phyloP scores from a whole-genome alignment of 2,888 invertebrate species.

The Molanna angustata region DNA sequence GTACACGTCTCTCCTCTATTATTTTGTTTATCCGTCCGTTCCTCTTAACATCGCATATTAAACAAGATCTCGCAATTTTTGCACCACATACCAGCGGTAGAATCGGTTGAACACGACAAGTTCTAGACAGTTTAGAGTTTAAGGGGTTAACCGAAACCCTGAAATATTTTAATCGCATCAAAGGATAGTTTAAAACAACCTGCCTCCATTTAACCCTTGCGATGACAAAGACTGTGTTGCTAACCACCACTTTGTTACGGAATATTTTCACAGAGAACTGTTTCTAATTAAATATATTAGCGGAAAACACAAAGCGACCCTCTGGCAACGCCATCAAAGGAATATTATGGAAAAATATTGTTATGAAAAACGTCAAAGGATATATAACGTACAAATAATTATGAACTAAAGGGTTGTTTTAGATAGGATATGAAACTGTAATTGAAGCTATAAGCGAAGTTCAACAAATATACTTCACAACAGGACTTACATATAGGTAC shows the following conservation, averaged over 20 bases:
- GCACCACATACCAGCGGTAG: too few species aligned
- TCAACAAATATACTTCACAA: too few species aligned
- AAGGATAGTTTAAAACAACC: background rate
- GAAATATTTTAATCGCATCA: background rate
- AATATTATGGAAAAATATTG: conserved; percentile 26
- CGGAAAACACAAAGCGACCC: conserved; percentile 18
- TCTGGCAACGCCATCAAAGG: conserved; percentile 23
- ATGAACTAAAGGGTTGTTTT: conserved; percentile 17
- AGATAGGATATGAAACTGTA: too few species aligned
- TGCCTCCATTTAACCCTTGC: background rate
- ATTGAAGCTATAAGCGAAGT: too few species aligned
- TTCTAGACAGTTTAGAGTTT: too few species aligned
- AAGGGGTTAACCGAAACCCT: background rate
- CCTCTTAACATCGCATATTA: too few species aligned
- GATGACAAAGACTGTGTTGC: background rate
- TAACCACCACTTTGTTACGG: background rate
- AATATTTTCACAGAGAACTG: conserved; percentile 12
- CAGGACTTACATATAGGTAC: too few species aligned
- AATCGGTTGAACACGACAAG: too few species aligned
- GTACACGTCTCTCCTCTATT: too few species aligned
- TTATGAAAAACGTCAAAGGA: conserved; percentile 29
- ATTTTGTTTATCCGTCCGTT: too few species aligned
- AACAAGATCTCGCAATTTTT: too few species aligned
- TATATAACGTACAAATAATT: conserved; percentile 20
- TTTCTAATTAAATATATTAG: conserved; percentile 14